Conservation (phyloP, 2,113 vertebrate species). For the Capra hircus region DNA sequence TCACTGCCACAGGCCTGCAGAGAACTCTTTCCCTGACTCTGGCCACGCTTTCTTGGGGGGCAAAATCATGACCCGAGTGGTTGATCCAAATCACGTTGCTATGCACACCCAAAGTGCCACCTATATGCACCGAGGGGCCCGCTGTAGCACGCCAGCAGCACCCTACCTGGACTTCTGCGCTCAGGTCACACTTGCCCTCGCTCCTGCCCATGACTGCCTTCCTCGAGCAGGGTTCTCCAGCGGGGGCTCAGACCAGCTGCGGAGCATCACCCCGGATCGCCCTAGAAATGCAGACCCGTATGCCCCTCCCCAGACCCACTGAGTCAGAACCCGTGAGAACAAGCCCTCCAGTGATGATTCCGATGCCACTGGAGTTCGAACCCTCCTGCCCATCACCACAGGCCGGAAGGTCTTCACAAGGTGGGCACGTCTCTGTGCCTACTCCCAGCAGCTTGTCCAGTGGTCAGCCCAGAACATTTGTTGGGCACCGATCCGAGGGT, state of each 20-base stretch:
- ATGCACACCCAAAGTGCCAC: not conserved
- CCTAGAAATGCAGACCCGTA: not conserved
- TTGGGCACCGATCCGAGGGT: not conserved
- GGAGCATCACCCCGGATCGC: not conserved
- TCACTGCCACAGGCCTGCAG: not conserved
- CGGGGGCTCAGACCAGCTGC: not conserved
- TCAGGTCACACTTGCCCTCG: not conserved
- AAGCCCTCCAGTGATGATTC: not conserved
- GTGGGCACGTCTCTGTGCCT: not conserved
- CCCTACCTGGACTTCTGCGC: not conserved
- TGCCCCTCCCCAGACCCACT: not conserved
- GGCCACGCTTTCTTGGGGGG: not conserved
- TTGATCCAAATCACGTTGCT: not conserved
- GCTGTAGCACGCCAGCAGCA: rapidly evolving
- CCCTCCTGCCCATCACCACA: rapidly evolving
- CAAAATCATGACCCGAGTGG: not conserved
- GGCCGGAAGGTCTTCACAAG: not conserved
- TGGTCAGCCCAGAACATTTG: not conserved
- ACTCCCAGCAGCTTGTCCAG: not conserved
- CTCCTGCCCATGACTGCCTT: not conserved
- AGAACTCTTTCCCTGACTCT: not conserved
- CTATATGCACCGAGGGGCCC: not conserved
- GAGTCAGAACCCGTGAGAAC: not conserved
- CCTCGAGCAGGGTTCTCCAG: not conserved
- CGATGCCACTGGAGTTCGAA: rapidly evolving